phyloP scores from a whole-genome alignment of 2,797 vertebrate genomes.

The Manis javanica region DNA sequence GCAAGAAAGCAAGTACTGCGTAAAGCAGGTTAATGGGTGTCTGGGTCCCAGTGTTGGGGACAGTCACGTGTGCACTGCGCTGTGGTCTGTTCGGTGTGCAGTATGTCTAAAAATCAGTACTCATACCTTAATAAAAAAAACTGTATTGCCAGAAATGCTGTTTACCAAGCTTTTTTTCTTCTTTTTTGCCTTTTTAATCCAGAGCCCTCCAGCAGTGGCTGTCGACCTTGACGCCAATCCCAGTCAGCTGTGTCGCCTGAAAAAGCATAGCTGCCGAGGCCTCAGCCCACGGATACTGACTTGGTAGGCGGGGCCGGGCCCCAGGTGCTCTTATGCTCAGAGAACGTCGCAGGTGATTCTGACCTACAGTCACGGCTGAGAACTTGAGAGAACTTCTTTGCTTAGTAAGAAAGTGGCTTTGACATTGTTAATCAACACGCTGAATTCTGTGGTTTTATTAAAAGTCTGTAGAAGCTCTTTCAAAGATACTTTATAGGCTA shows the following conservation, averaged over 20 bases:
- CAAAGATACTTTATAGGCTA: neutral
- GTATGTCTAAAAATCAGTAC: too few relatives aligned
- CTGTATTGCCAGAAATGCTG: too few relatives aligned
- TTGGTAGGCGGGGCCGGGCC: neutral
- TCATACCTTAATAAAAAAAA: too few relatives aligned
- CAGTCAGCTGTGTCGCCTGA: neutral
- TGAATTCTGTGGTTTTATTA: neutral
- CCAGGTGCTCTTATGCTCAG: neutral
- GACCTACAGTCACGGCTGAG: neutral
- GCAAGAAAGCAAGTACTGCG: too few relatives aligned
- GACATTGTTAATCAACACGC: neutral
- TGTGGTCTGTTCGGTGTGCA: too few relatives aligned
- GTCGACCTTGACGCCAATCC: neutral
- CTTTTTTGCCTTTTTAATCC: neutral
- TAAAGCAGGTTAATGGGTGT: too few relatives aligned
- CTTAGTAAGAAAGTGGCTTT: neutral
- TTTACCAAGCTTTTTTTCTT: neutral
- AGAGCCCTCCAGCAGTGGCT: neutral
- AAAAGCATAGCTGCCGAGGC: neutral
- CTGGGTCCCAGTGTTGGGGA: too few relatives aligned
- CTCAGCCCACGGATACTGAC: neutral
- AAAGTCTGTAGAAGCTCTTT: conserved; percentile 16
- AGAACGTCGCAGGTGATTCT: neutral
- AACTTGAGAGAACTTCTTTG: neutral
- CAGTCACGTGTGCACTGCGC: too few relatives aligned